Base-by-base conservation (phyloP, 2,888 invertebrate species). In the Rotaria socialis region DNA sequence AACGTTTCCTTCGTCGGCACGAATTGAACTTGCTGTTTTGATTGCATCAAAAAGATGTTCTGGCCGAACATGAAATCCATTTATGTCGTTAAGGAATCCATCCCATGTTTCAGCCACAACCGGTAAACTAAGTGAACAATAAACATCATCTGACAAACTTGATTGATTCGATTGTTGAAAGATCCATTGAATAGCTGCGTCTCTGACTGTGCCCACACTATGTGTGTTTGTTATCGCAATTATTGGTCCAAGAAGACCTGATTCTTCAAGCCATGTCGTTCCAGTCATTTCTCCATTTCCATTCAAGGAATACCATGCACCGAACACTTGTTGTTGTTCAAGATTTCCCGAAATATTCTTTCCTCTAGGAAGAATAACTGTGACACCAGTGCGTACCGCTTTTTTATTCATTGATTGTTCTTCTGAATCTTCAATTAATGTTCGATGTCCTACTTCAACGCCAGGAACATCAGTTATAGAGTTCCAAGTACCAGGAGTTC, bases 241-340 rank as follows among this genome's bases (percentile, higher is more conserved):
- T 3, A 27, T 27, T 67, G 67, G 27, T 35, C 11, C 27, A 27
- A 67, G 27, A 35, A 67, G 24, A 67, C 67, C 67, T 14, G 67
- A 67, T 67, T 67, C 67, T 16, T 27, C 27, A 14, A 67, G 27
- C 67, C 67, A 67, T 27, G 14, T 27, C 14, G 27, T 67, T 35
- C 67, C 67, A 27, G 67, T 67, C 67, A 67, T 67, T 35, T 67
- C 67, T 27, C 67, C 67, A 35, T 67, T 67, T 27, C 67, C 67
- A 35, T 67, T 67, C 16, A 67, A 67, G 3, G 27, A 14, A 16
- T 27, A 67, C 67, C 67, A 67, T 14, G 14, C 27, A 16, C 27
- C 67, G 16, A 67, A 67, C 14, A 5, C 10, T 22, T 56, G 22
- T 6, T 56, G 19, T 14, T 16, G 16, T 27, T 14, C 27, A 16